Conservation (phyloP, 2,888 invertebrate genomes). For the Oasisia sp. region DNA sequence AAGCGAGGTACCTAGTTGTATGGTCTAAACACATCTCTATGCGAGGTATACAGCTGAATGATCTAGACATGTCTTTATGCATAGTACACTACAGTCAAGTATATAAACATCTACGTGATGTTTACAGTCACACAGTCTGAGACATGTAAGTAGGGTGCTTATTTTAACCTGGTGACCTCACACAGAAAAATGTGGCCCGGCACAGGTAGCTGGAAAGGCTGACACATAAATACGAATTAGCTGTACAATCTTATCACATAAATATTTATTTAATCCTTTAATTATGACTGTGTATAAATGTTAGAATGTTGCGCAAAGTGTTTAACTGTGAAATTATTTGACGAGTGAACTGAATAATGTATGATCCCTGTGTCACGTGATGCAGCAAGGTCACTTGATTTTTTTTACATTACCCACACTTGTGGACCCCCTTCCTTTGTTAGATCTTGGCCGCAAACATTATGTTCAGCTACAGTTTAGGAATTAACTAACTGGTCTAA, state of each 20-base stretch:
- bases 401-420: background rate
- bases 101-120: slow-evolving; percentile 37
- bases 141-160: background rate
- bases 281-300: background rate
- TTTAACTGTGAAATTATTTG: background rate
- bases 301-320: background rate
- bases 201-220: no score
- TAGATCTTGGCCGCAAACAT: background rate
- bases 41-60: slow-evolving; percentile 35
- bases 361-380: background rate
- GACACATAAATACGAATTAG: background rate
- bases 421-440: background rate
- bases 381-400: background rate
- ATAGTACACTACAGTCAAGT: slow-evolving; percentile 32
- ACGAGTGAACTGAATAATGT: background rate
- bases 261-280: background rate
- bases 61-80: slow-evolving; percentile 37
- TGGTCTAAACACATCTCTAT: slow-evolving; percentile 34
- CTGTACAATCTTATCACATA: background rate
- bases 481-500: background rate
- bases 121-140: slow-evolving; percentile 27
- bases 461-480: background rate
- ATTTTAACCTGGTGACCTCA: no score
- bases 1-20: slow-evolving; percentile 37
- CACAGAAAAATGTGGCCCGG: no score